phyloP scores from a whole-genome alignment of 92 coral and sea anemone species.

The Plumapathes pennacea region DNA sequence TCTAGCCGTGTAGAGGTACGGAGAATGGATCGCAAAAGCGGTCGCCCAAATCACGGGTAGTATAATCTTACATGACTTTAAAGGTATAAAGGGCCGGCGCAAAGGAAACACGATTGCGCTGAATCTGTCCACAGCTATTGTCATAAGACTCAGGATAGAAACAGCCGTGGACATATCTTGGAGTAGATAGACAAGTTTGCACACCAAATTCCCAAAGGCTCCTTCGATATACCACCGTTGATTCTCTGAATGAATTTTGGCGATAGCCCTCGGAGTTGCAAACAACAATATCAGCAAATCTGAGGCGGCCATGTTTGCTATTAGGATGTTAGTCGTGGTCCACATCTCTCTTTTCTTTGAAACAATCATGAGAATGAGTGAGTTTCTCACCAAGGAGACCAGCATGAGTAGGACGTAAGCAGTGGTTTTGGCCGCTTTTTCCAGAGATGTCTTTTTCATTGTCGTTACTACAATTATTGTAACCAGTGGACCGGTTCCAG shows the following conservation, averaged over 20 bases:
- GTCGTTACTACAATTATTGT: too few relatives aligned
- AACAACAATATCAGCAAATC: conserved; percentile 24
- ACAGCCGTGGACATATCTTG: conserved; percentile 49
- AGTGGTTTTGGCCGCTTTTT: too few relatives aligned
- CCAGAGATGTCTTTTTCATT: too few relatives aligned
- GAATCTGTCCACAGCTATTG: conserved; percentile 37
- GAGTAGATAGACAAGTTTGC: conserved; percentile 42
- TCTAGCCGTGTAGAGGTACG: not conserved
- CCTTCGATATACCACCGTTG: conserved; percentile 32
- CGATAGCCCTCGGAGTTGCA: conserved; percentile 33
- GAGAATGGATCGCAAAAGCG: not conserved
- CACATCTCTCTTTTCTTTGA: conserved; percentile 22
- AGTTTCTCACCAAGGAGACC: conserved; percentile 31
- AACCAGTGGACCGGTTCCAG: too few relatives aligned
- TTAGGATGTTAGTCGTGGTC: conserved; percentile 42
- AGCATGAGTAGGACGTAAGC: conserved; percentile 16
- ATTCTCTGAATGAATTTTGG: conserved; percentile 10
- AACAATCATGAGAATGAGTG: conserved; percentile 14
- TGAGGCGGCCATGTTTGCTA: conserved; percentile 47
- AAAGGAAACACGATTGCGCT: conserved; percentile 41
- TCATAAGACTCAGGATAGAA: conserved; percentile 31
- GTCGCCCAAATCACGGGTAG: conserved; percentile 1
- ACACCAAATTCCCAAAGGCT: conserved; percentile 11
- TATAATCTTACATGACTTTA: conserved; percentile 1
- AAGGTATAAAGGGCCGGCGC: conserved; percentile 3